These are phyloP conservation scores for Antheraea yamamai DNA, from an alignment of 2,888 invertebrate species.

Conservation along the genomic window DNA sequence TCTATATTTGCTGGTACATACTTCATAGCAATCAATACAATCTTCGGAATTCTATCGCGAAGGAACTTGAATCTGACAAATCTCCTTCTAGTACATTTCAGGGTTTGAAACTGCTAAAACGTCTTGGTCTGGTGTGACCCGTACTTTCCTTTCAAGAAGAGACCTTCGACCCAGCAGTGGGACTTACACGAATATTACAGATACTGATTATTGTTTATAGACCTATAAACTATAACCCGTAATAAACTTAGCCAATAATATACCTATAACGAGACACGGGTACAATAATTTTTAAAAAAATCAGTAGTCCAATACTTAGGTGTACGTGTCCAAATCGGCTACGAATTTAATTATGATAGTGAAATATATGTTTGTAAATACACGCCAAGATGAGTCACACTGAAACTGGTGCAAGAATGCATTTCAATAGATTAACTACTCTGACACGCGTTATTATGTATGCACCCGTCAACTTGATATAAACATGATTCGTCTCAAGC, in stretches of 20 bases:
- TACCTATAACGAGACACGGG: not conserved
- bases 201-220: too few relatives aligned
- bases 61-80: too few relatives aligned
- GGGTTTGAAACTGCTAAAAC: too few relatives aligned
- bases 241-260: not conserved
- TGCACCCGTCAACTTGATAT: not conserved
- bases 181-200: too few relatives aligned
- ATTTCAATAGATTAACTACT: conserved; percentile 5
- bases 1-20: too few relatives aligned
- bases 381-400: conserved; percentile 1
- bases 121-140: too few relatives aligned
- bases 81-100: too few relatives aligned
- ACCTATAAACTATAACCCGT: too few relatives aligned
- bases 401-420: conserved; percentile 8
- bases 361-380: not conserved
- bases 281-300: not conserved
- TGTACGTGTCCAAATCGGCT: not conserved
- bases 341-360: not conserved
- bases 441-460: not conserved
- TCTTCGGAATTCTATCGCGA: too few relatives aligned
- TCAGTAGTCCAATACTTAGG: not conserved
- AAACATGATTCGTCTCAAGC: not conserved
- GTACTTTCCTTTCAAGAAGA: too few relatives aligned
- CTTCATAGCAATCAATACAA: too few relatives aligned
- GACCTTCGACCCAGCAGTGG: too few relatives aligned